Conservation (phyloP, 2,888 invertebrate species). For the Papilio demoleus region DNA sequence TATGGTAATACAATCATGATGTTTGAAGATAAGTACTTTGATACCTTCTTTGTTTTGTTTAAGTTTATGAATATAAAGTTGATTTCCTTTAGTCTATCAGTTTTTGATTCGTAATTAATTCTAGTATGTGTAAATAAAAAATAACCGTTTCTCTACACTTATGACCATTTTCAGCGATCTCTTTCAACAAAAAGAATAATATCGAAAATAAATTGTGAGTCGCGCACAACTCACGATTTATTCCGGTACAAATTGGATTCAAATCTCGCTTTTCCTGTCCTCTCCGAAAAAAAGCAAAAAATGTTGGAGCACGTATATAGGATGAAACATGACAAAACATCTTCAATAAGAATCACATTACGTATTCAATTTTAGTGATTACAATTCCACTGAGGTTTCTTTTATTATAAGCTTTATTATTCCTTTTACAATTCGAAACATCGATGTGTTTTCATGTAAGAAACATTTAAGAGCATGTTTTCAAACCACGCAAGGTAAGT, state of each 20-base stretch:
- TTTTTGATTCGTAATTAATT: background rate
- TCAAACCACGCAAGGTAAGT: background rate
- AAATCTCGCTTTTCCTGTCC: slow-evolving; percentile 72
- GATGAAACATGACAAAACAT: slow-evolving; percentile 78
- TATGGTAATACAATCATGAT: background rate
- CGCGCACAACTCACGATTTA: slow-evolving; percentile 77
- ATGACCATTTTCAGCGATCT: slow-evolving; percentile 3
- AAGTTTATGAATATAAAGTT: background rate
- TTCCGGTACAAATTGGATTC: slow-evolving; percentile 80
- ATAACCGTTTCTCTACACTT: background rate
- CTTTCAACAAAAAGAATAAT: slow-evolving; percentile 49
- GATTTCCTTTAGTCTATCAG: background rate
- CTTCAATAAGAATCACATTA: slow-evolving; percentile 68
- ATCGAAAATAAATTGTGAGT: slow-evolving; percentile 75
- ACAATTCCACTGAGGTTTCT: slow-evolving; percentile 38
- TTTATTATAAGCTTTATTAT: slow-evolving; percentile 26
- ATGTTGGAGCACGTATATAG: slow-evolving; percentile 78
- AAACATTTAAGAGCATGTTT: background rate
- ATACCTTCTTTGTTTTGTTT: background rate
- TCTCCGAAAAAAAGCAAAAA: slow-evolving; percentile 70
- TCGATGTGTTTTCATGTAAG: background rate
- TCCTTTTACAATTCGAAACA: background rate
- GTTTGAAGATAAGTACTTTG: background rate
- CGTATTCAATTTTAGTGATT: slow-evolving; percentile 51
- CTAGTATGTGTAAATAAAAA: background rate